Conservation (phyloP, 2,797 vertebrate genomes). For the Pantherophis alleghaniensis region DNA sequence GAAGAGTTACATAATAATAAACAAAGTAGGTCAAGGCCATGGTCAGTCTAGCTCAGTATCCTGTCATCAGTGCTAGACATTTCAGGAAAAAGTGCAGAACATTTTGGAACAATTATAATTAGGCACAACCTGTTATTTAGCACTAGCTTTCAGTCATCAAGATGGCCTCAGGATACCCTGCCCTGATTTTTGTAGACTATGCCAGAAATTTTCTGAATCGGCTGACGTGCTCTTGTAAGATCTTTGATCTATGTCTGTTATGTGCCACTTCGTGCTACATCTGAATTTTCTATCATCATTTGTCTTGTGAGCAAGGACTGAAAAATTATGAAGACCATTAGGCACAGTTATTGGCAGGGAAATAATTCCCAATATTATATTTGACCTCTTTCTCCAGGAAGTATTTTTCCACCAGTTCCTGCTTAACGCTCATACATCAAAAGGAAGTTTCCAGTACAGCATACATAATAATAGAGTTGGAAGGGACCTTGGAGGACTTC, state of each 20-base stretch:
- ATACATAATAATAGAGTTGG: background rate
- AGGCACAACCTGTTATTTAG: slow-evolving; percentile 6
- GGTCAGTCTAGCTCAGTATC: slow-evolving; percentile 18
- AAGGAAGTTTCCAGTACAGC: background rate
- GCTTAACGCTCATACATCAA: background rate
- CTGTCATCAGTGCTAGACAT: slow-evolving; percentile 12
- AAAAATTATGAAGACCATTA: background rate
- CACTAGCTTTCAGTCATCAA: background rate
- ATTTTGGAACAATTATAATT: slow-evolving; percentile 3
- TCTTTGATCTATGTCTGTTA: background rate
- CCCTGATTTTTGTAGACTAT: background rate
- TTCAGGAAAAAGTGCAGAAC: slow-evolving; percentile 8
- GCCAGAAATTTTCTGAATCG: background rate
- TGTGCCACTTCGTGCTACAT: background rate
- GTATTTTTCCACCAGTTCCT: background rate
- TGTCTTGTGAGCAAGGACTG: background rate
- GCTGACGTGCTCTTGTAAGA: background rate
- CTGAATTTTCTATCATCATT: background rate
- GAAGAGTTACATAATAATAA: slow-evolving; percentile 27
- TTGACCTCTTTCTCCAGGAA: background rate
- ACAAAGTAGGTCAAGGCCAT: slow-evolving; percentile 16
- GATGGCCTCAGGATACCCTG: background rate
- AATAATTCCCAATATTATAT: background rate
- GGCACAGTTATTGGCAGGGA: background rate
- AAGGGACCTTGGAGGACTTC: background rate